Conservation (phyloP, 2,113 vertebrate genomes). For the Atherinomorus stipes region DNA sequence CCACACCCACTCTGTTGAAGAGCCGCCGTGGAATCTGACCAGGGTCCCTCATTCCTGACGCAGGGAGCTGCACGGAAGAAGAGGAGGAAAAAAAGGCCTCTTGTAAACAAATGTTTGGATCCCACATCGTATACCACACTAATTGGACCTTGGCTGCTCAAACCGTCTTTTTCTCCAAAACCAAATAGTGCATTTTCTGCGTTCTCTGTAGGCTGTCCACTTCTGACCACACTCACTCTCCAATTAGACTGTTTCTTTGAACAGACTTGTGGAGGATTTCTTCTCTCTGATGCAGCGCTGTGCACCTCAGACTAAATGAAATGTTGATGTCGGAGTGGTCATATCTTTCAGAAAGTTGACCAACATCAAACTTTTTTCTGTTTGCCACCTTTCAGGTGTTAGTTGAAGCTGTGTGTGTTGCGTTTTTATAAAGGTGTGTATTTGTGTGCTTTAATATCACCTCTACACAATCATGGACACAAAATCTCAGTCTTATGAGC, state of each 20-base stretch:
- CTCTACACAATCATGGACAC: neutral
- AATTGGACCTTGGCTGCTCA: constrained; percentile 71
- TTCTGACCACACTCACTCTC: constrained; percentile 39
- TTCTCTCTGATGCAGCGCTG: constrained; percentile 8
- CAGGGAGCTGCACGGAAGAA: neutral
- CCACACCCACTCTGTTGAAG: constrained; percentile 73
- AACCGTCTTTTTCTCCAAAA: constrained; percentile 27
- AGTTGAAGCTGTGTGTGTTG: constrained; percentile 44
- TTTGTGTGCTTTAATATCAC: neutral
- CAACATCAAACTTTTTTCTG: constrained; percentile 6
- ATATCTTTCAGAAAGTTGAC: neutral
- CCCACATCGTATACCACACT: constrained; percentile 59
- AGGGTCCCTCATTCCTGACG: constrained; percentile 45
- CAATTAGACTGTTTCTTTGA: constrained; percentile 46
- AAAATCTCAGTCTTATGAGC: too few relatives aligned
- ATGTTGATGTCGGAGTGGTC: constrained; percentile 22
- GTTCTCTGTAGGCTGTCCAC: constrained; percentile 41
- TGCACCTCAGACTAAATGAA: neutral
- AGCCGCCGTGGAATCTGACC: constrained; percentile 54
- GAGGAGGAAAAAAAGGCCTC: constrained; percentile 31
- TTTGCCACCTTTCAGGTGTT: constrained; percentile 60
- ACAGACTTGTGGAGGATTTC: constrained; percentile 8
- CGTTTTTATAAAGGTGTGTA: constrained; percentile 3
- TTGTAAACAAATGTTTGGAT: constrained; percentile 77
- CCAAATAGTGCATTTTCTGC: constrained; percentile 49